A percentile compares a stretch with the other conserved stretches of the same genome.
These are phyloP conservation scores for Epinotia ramella DNA, from an alignment of 2,888 invertebrate species.

Conservation along the genomic window DNA sequence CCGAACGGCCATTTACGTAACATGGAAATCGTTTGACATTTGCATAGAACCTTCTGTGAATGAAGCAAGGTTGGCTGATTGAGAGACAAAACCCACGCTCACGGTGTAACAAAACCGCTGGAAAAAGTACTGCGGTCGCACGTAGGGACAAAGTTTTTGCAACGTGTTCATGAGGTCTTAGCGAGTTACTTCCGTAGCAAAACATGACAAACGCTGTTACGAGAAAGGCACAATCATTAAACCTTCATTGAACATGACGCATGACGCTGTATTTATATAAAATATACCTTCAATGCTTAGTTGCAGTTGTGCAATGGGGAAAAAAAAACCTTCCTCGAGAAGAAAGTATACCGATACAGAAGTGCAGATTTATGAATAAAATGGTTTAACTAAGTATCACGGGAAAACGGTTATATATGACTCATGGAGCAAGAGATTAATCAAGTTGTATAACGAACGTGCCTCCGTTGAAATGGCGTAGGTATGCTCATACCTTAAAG, in stretches of 20 bases:
- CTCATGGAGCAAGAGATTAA: conserved; percentile 55
- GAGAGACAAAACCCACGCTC: conserved; percentile 31
- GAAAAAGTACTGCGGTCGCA: conserved; percentile 36
- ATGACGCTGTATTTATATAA: background rate
- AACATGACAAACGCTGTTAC: conserved; percentile 22
- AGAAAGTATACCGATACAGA: conserved; percentile 47
- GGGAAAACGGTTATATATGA: conserved; percentile 52
- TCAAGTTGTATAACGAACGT: conserved; percentile 41
- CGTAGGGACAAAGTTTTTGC: conserved; percentile 25
- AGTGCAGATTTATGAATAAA: conserved; percentile 53
- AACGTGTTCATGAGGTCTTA: background rate
- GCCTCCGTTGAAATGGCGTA: conserved; percentile 19
- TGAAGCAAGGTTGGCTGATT: conserved; percentile 38
- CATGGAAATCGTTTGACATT: conserved; percentile 43
- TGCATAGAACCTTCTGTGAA: conserved; percentile 43
- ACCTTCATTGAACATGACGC: background rate
- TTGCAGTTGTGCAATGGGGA: conserved; percentile 34
- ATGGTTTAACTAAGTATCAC: conserved; percentile 32
- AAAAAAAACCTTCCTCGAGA: conserved; percentile 21
- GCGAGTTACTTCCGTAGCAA: conserved; percentile 28
- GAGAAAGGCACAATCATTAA: conserved; percentile 12
- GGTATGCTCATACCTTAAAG: conserved; percentile 13
- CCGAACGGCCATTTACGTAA: conserved; percentile 39
- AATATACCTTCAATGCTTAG: background rate
- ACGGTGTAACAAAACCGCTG: conserved; percentile 27